These are phyloP conservation scores for Megaceryle alcyon DNA, from an alignment of 2,797 vertebrate genomes.

Conservation along the genomic window DNA sequence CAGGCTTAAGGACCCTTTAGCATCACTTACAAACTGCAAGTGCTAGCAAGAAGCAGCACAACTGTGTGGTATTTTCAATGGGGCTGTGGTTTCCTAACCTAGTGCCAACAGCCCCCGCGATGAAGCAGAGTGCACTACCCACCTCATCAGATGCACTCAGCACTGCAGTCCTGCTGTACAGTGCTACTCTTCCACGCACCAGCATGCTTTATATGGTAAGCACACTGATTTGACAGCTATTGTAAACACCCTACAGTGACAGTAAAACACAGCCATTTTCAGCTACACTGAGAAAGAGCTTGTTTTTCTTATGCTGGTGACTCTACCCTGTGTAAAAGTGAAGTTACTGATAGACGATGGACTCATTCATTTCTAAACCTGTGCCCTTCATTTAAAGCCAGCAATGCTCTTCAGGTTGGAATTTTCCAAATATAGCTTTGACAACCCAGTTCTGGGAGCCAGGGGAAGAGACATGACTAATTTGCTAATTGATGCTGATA, in stretches of 20 bases:
- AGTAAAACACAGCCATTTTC: neutral
- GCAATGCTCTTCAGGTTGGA: neutral
- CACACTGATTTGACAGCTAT: neutral
- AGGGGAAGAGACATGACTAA: constrained; percentile 29
- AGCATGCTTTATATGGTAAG: neutral
- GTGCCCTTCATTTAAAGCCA: constrained; percentile 52
- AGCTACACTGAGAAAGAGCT: neutral
- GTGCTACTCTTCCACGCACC: neutral
- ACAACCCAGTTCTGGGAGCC: constrained; percentile 11
- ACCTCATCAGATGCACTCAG: neutral
- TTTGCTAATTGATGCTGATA: constrained; percentile 52
- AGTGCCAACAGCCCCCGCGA: neutral
- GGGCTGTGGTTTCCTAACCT: neutral
- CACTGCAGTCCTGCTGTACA: neutral
- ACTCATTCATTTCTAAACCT: constrained; percentile 6
- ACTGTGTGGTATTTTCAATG: neutral
- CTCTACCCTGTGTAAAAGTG: neutral
- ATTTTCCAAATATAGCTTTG: constrained; percentile 52
- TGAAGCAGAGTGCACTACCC: neutral
- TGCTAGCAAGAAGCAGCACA: neutral
- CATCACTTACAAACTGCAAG: neutral
- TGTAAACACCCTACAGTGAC: neutral
- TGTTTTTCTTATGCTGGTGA: neutral
- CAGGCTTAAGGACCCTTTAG: neutral
- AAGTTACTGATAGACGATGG: neutral